Evolutionary conservation across 2,797 vertebrate genomes (phyloP).

Genomic region (Chrosomus eos): DNA sequence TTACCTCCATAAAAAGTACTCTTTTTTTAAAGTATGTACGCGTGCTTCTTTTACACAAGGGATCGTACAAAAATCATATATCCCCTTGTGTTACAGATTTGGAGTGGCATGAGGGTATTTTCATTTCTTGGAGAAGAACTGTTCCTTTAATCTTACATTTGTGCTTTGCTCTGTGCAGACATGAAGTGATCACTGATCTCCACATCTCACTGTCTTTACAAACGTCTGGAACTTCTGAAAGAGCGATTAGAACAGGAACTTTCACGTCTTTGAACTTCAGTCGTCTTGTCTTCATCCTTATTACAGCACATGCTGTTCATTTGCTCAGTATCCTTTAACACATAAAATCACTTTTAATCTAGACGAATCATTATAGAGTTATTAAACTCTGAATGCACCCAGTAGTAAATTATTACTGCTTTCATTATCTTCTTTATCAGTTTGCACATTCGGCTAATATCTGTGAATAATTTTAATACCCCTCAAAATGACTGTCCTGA

Average conservation of each 20-base stretch:
- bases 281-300: slow-evolving; percentile 6
- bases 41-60: neutral
- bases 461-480: slow-evolving; percentile 48
- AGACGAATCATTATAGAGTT: slow-evolving; percentile 50
- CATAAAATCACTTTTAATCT: slow-evolving; percentile 57
- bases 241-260: neutral
- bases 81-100: neutral
- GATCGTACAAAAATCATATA: neutral
- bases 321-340: slow-evolving; percentile 45
- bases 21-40: neutral
- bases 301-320: slow-evolving; percentile 40
- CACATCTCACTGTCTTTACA: neutral
- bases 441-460: slow-evolving; percentile 61
- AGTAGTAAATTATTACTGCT: slow-evolving; percentile 59
- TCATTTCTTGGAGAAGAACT: neutral
- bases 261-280: slow-evolving; percentile 42
- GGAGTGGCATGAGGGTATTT: neutral
- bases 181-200: neutral
- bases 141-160: neutral
- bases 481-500: slow-evolving; percentile 45
- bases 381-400: slow-evolving; percentile 57
- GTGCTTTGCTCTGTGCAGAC: neutral
- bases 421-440: slow-evolving; percentile 62
- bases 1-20: neutral
- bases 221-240: slow-evolving; percentile 9